These are phyloP conservation scores for Heliothis virescens DNA, from an alignment of 1,140 invertebrate species.

Conservation along the genomic window DNA sequence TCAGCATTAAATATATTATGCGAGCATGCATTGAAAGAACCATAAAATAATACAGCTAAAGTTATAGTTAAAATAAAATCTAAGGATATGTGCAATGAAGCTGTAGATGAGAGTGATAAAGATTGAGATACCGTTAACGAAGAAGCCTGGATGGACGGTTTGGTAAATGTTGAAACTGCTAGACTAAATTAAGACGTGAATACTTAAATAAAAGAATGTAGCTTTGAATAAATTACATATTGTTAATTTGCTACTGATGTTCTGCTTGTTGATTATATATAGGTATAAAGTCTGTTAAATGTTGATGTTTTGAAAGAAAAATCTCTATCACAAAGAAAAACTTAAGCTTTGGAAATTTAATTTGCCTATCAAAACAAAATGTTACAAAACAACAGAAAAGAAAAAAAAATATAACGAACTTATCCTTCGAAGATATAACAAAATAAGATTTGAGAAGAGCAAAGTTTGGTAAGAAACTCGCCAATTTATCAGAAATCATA, in stretches of 20 bases:
- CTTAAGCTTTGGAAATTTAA: too few relatives aligned
- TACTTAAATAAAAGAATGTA: constrained; percentile 8
- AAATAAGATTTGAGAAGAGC: too few relatives aligned
- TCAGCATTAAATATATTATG: not conserved
- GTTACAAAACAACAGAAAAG: too few relatives aligned
- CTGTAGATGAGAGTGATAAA: constrained; percentile 27
- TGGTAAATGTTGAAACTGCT: constrained; percentile 33
- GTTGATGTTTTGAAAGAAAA: not conserved
- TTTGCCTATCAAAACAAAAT: too few relatives aligned
- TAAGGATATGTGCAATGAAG: constrained; percentile 24
- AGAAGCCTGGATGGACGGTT: not conserved
- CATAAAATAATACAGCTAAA: constrained; percentile 23
- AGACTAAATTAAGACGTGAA: constrained; percentile 1
- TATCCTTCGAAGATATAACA: too few relatives aligned
- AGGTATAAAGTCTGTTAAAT: not conserved
- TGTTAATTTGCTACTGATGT: too few relatives aligned
- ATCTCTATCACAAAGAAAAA: too few relatives aligned
- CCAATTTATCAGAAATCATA: not conserved
- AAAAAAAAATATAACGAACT: too few relatives aligned
- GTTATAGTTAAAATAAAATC: constrained; percentile 27
- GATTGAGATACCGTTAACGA: constrained; percentile 20
- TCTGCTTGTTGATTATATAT: not conserved
- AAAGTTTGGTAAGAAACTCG: too few relatives aligned
- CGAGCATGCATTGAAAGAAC: not conserved
- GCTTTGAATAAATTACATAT: not conserved